A percentile compares a stretch with the other conserved stretches of the same genome.
These are phyloP conservation scores for Chanos chanos DNA, from an alignment of 2,797 vertebrate species.

Conservation along the genomic window DNA sequence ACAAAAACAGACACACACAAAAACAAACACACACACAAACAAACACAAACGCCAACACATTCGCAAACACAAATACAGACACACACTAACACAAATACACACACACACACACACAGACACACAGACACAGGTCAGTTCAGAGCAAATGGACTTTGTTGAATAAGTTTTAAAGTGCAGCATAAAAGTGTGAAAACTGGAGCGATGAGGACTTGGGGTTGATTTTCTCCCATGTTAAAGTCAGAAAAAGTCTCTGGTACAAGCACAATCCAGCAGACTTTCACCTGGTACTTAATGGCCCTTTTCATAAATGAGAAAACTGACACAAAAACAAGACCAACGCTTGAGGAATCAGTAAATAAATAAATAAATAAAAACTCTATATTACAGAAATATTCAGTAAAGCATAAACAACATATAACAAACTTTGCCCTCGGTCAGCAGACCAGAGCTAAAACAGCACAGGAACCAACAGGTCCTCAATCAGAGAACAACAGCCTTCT, in stretches of 20 bases:
- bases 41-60: background rate
- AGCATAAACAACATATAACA: background rate
- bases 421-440: too few relatives aligned
- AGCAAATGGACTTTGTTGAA: constrained; percentile 45
- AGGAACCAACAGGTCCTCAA: too few relatives aligned
- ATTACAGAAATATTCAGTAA: background rate
- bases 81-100: background rate
- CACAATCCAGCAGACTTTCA: constrained; percentile 53
- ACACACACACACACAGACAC: constrained; percentile 13
- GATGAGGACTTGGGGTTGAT: constrained; percentile 76
- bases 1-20: constrained; percentile 4
- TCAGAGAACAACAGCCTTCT: too few relatives aligned
- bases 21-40: background rate
- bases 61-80: background rate
- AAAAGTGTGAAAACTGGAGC: constrained; percentile 39
- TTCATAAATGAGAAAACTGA: constrained; percentile 52
- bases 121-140: constrained; percentile 23
- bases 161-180: constrained; percentile 54
- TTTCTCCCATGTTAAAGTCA: constrained; percentile 54
- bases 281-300: constrained; percentile 66
- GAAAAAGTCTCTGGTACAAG: constrained; percentile 47
- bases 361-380: background rate
- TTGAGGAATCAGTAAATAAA: background rate
- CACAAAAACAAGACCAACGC: constrained; percentile 11
- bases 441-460: too few relatives aligned